Evolutionary conservation across 2,113 vertebrate species (phyloP).

Genomic region (Athene noctua): DNA sequence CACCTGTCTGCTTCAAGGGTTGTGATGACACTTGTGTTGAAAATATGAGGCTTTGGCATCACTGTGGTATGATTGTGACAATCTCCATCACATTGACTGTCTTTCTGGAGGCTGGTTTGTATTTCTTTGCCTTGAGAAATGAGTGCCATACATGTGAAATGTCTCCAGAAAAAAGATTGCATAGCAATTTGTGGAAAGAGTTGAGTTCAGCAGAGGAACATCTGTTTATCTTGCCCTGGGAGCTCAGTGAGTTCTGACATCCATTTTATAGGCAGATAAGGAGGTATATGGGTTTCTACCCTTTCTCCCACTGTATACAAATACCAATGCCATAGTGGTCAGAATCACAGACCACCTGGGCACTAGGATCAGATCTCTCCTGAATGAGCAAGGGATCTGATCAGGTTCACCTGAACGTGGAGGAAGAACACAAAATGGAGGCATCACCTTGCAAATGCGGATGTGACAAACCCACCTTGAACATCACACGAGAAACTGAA

Average conservation of each 20-base stretch:
- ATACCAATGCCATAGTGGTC: not conserved
- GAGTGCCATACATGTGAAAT: not conserved
- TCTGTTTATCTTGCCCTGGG: not conserved
- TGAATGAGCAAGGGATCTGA: not conserved
- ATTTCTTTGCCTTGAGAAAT: not conserved
- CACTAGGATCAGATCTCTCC: not conserved
- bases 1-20: not conserved
- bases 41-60: not conserved
- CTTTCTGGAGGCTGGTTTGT: not conserved
- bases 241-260: not conserved
- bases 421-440: not conserved
- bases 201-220: not conserved
- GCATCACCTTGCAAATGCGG: not conserved
- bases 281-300: not conserved
- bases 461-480: not conserved
- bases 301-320: not conserved
- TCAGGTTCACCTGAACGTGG: rapidly evolving
- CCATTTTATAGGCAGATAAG: not conserved
- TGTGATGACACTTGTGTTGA: not conserved
- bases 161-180: not conserved
- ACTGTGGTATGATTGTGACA: not conserved
- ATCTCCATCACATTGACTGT: not conserved
- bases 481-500: not conserved
- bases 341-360: not conserved
- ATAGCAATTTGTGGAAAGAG: not conserved